Percentiles rank a stretch among this genome's conserved stretches.
Evolutionary conservation across 2,888 invertebrate genomes (phyloP).

Genomic region (Odontocolon sp.): DNA sequence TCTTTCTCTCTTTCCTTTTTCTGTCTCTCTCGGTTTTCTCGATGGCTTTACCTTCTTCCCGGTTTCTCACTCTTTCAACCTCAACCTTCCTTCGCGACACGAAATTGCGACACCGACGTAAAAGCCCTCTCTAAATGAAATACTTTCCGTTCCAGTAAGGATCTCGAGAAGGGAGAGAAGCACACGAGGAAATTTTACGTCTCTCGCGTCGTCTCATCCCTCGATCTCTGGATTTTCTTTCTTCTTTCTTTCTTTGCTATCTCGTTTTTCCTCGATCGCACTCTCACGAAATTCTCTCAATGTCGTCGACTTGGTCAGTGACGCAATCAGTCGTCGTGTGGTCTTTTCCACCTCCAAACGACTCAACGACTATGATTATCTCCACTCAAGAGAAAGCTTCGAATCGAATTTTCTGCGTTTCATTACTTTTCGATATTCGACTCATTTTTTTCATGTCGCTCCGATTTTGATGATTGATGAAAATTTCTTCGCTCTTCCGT

Average conservation of each 20-base stretch:
- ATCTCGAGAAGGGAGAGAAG: slow-evolving; percentile 9
- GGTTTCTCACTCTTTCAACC: slow-evolving; percentile 12
- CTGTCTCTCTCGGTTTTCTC: slow-evolving; percentile 8
- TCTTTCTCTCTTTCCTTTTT: neutral
- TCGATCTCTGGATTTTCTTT: slow-evolving; percentile 5
- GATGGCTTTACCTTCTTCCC: slow-evolving; percentile 8
- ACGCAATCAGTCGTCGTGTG: slow-evolving; percentile 7
- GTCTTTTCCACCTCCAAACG: slow-evolving; percentile 8
- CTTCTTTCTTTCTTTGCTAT: neutral
- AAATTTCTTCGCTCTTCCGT: neutral
- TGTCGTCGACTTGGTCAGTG: slow-evolving; percentile 17
- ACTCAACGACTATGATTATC: neutral
- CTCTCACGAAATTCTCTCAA: neutral
- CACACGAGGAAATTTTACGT: slow-evolving; percentile 15
- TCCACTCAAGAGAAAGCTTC: neutral
- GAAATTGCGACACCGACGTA: slow-evolving; percentile 62
- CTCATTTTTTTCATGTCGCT: neutral
- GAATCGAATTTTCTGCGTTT: neutral
- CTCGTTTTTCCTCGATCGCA: neutral
- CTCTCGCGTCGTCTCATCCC: slow-evolving; percentile 25
- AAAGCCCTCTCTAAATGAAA: slow-evolving; percentile 62
- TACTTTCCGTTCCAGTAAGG: slow-evolving; percentile 55
- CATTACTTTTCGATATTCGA: neutral
- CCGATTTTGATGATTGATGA: slow-evolving; percentile 1
- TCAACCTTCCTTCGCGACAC: slow-evolving; percentile 27